These are phyloP conservation scores for Choloepus didactylus DNA, from an alignment of 2,797 vertebrate species.

Conservation along the genomic window DNA sequence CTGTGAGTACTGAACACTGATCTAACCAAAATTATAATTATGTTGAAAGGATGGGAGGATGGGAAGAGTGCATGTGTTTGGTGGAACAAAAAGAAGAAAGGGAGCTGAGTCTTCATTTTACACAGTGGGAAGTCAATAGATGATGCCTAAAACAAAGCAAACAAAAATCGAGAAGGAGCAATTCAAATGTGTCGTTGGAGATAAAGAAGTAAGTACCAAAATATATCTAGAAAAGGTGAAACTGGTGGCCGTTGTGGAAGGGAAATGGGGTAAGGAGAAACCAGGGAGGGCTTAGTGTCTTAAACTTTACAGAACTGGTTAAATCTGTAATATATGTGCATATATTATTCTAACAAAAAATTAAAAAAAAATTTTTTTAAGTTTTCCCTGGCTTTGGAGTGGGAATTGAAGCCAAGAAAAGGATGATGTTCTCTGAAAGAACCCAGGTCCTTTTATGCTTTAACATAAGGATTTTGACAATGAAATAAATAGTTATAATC, in stretches of 20 bases:
- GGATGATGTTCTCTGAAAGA: not conserved
- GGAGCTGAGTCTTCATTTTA: not conserved
- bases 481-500: slow-evolving; percentile 16
- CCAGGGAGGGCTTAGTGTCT: not conserved
- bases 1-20: not conserved
- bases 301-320: not conserved
- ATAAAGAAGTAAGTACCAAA: not conserved
- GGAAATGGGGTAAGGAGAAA: not conserved
- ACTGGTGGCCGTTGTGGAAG: not conserved
- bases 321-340: not conserved
- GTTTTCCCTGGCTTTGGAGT: not conserved
- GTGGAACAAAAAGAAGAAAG: not conserved
- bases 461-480: not conserved
- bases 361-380: not conserved
- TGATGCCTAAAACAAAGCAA: not conserved
- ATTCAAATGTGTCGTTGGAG: not conserved
- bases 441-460: not conserved
- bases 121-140: not conserved
- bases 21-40: slow-evolving; percentile 14
- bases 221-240: not conserved
- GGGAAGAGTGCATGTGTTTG: not conserved
- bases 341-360: not conserved
- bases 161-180: not conserved
- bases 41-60: not conserved
- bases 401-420: not conserved